Evolutionary conservation across 1,140 invertebrate genomes (phyloP), one percentile per base, ranked within the genome.

Genomic region (Metaphire vulgaris): DNA sequence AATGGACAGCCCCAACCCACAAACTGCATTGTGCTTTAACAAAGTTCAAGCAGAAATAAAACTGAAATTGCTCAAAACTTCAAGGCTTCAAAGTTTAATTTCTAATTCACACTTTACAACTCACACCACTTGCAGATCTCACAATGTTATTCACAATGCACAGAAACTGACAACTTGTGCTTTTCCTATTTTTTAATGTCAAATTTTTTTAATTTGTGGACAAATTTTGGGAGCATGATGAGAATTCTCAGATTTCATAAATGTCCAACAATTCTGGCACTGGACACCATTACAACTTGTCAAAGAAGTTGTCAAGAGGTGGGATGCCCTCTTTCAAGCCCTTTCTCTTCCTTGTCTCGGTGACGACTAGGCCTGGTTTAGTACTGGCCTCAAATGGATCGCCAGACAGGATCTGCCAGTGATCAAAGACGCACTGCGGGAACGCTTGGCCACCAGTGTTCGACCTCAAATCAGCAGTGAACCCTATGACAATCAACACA

Each of bases 371-470:
- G 87, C 89, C 93, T 78, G 96, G 93, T 87, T 92, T 94, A 85
- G 90, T 90, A 77, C 88, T 87, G 30, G 88, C 69, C 80, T 98
- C 95, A 82, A 90, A 88, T 77, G 97, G 96, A 87, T 99, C 95
- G 83, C 97, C 97, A 79, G 95, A 95, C 83, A 99, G 89, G 74
- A 98, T 88, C 88, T 99, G 95, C 98, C 98, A 99, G 86, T 99
- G 98, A 86, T 99, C 97, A 87, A 99, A 99, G 81, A 99, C 97
- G 88, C 97, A 99, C 88, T 99, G 97, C 83, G 97, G 98, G 93
- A 99, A 99, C 81, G 98, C 98, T 88, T 99, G 97, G 69, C 98
- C 98, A 81, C 96, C 96, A 77, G 98, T 99, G 88, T 97, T 96
- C 83, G 96, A 97, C 83, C 98, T 92, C 78, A 99, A 89, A 89